Evolutionary conservation across 2,113 vertebrate species (phyloP).

Genomic region (Chloropsis hardwickii): DNA sequence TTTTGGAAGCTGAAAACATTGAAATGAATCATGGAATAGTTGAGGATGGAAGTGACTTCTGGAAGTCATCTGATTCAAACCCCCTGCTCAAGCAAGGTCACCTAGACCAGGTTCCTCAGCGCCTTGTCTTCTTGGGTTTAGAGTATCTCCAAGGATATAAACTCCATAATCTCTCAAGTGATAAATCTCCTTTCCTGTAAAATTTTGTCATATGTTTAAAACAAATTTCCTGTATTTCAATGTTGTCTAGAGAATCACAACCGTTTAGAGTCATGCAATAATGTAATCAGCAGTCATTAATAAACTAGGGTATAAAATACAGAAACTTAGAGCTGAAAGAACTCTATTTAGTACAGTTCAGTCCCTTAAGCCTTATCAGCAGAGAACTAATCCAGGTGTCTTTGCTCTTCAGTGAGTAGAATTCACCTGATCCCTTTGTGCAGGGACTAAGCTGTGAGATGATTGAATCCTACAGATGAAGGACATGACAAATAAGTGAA

Average conservation of each 20-base stretch:
- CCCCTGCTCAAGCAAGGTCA: background rate
- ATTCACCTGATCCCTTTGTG: background rate
- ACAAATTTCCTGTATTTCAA: background rate
- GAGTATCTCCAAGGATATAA: background rate
- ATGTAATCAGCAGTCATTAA: background rate
- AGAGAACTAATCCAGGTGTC: background rate
- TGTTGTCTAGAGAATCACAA: background rate
- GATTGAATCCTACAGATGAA: background rate
- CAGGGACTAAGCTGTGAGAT: background rate
- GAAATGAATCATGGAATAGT: fast-evolving
- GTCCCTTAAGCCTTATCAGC: background rate
- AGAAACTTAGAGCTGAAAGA: background rate
- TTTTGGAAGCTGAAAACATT: background rate
- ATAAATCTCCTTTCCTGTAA: background rate
- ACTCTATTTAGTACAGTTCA: background rate
- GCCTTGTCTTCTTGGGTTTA: background rate
- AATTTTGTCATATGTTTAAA: background rate
- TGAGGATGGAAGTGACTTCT: background rate
- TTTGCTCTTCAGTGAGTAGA: background rate
- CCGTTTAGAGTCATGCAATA: background rate
- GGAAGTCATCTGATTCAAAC: background rate
- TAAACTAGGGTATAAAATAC: background rate
- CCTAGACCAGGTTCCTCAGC: background rate
- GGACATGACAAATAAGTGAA: background rate
- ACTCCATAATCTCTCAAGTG: background rate